phyloP scores from a whole-genome alignment of 2,797 vertebrate species.

The Coluber constrictor region DNA sequence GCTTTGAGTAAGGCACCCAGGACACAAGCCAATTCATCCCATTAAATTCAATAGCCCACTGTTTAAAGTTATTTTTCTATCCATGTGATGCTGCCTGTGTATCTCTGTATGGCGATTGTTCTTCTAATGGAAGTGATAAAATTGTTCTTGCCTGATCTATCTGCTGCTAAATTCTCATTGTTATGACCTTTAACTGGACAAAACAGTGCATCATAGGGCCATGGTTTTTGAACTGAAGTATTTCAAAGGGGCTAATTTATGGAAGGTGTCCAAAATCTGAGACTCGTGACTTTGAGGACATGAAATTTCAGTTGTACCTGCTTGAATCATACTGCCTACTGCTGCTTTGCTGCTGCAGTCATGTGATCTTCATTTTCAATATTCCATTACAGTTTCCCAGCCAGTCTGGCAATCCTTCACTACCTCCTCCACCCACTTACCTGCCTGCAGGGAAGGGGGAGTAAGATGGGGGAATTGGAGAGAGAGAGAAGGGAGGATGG shows the following conservation, averaged over 20 bases:
- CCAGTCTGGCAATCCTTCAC: neutral
- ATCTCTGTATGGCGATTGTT: neutral
- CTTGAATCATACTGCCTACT: neutral
- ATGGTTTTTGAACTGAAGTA: neutral
- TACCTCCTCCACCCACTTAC: neutral
- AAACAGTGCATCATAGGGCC: neutral
- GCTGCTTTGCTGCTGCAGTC: neutral
- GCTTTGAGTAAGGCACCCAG: neutral
- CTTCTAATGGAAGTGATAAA: neutral
- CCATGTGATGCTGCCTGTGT: neutral
- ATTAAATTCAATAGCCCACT: neutral
- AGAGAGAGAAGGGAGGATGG: neutral
- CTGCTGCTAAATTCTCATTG: neutral
- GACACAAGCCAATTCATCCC: neutral
- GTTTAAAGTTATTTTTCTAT: neutral
- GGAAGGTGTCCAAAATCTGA: neutral
- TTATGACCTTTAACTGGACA: neutral
- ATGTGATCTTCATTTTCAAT: neutral
- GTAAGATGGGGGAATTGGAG: neutral
- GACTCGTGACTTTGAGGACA: neutral
- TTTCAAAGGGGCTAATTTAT: neutral
- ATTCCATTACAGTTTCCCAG: neutral
- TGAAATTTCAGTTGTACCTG: neutral
- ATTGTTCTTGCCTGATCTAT: neutral
- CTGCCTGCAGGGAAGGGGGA: neutral